Percentiles rank a stretch among this genome's conserved stretches.
Evolutionary conservation across 2,797 vertebrate species (phyloP).

Genomic region (Acipenser oxyrinchus): DNA sequence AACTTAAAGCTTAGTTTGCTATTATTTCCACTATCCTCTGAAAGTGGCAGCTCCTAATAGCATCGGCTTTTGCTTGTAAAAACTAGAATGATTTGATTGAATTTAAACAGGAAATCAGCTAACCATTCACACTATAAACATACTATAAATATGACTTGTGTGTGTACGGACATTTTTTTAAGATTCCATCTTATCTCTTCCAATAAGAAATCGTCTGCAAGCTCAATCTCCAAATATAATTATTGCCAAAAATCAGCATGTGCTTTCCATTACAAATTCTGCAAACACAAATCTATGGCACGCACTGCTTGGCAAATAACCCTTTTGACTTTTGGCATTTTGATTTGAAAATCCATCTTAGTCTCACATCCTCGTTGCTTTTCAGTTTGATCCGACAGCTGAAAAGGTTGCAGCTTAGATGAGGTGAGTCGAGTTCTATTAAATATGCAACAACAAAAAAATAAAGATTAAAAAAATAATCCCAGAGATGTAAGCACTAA

Average conservation of each 20-base stretch:
- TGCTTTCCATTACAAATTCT: slow-evolving; percentile 22
- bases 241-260: background rate
- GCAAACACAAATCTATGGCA: background rate
- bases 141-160: too few species aligned
- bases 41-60: too few species aligned
- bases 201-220: too few species aligned
- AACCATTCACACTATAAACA: too few species aligned
- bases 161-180: too few species aligned
- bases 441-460: background rate
- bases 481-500: background rate
- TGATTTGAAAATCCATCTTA: background rate
- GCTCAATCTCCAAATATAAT: background rate
- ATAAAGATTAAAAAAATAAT: background rate
- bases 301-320: background rate
- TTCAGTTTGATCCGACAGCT: slow-evolving; percentile 2
- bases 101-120: too few species aligned
- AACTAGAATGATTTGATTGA: too few species aligned
- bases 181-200: too few species aligned
- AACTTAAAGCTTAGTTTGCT: too few species aligned
- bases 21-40: too few species aligned
- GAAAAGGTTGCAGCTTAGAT: slow-evolving; percentile 5
- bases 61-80: too few species aligned
- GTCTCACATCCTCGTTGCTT: background rate
- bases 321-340: background rate
- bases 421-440: background rate